Percentiles rank a stretch among this genome's conserved stretches.
phyloP scores from a whole-genome alignment of 2,113 vertebrate species.

The Brachypteracias leptosomus region DNA sequence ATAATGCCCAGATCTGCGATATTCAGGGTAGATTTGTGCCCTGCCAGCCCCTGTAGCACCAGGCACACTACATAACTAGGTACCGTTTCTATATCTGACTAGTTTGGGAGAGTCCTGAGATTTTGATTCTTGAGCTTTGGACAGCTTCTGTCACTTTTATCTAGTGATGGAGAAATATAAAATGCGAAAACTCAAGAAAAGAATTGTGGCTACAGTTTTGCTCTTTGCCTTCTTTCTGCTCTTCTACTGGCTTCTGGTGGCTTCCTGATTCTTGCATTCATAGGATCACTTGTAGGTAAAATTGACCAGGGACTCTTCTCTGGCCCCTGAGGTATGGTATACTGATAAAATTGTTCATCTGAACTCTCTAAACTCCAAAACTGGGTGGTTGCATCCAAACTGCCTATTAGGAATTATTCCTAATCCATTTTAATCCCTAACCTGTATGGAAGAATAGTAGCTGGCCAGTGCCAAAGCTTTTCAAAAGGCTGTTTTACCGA shows the following conservation, averaged over 20 bases:
- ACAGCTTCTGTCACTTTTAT: background rate
- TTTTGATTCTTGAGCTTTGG: background rate
- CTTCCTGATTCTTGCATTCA: background rate
- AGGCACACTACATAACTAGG: background rate
- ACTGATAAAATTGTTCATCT: background rate
- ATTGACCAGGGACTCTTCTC: background rate
- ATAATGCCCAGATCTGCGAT: background rate
- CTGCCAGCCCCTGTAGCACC: background rate
- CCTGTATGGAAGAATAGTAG: background rate
- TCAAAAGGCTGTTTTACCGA: background rate
- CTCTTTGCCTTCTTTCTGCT: background rate
- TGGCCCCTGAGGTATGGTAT: background rate
- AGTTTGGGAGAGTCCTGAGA: background rate
- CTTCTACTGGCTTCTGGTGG: background rate
- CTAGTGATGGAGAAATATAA: background rate
- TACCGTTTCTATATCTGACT: background rate
- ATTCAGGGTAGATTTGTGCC: background rate
- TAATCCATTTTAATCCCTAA: background rate
- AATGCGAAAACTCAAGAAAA: background rate
- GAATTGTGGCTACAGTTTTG: background rate
- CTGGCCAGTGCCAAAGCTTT: background rate
- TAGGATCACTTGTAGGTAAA: background rate
- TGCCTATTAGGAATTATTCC: background rate
- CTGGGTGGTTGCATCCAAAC: background rate
- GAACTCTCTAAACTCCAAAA: background rate